Evolutionary conservation across 1,140 invertebrate species (phyloP).

Genomic region (Atta colombica): DNA sequence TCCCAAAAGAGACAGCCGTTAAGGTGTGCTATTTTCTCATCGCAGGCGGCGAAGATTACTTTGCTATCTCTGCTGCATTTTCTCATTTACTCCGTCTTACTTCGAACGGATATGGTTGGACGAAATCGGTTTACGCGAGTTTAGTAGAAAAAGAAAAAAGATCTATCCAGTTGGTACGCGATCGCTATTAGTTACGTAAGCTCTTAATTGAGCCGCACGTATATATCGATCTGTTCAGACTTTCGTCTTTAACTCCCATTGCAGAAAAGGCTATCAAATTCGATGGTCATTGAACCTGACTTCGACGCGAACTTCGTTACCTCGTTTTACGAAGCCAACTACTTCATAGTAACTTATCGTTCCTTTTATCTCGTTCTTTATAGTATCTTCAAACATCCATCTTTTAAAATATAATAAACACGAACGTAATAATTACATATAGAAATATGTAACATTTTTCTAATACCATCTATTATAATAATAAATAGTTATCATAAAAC

Average conservation of each 20-base stretch:
- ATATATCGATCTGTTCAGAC: slow-evolving; percentile 22
- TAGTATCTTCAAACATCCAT: not conserved
- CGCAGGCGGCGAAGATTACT: slow-evolving; percentile 50
- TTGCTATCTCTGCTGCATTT: slow-evolving; percentile 56
- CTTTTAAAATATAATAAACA: slow-evolving; percentile 3
- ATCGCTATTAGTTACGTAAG: slow-evolving; percentile 61
- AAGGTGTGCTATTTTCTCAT: slow-evolving; percentile 55
- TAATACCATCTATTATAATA: slow-evolving; percentile 2
- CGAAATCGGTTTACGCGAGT: slow-evolving; percentile 60
- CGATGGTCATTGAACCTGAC: slow-evolving; percentile 54
- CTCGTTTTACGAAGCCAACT: slow-evolving; percentile 39
- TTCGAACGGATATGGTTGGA: slow-evolving; percentile 54
- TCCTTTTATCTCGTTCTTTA: not conserved
- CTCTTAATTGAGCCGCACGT: slow-evolving; percentile 42
- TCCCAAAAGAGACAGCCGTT: slow-evolving; percentile 56
- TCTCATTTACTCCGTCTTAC: slow-evolving; percentile 60
- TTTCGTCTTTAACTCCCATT: slow-evolving; percentile 32
- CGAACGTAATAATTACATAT: not conserved
- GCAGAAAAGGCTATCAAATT: slow-evolving; percentile 46
- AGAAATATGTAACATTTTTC: not conserved
- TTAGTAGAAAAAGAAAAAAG: slow-evolving; percentile 45
- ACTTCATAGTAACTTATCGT: not conserved
- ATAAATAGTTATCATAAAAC: not conserved
- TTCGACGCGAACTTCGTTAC: slow-evolving; percentile 33
- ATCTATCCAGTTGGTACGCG: slow-evolving; percentile 17